Percentiles rank a stretch among this genome's conserved stretches.
Evolutionary conservation across 2,888 invertebrate genomes (phyloP).

Genomic region (Cephalotes varians): DNA sequence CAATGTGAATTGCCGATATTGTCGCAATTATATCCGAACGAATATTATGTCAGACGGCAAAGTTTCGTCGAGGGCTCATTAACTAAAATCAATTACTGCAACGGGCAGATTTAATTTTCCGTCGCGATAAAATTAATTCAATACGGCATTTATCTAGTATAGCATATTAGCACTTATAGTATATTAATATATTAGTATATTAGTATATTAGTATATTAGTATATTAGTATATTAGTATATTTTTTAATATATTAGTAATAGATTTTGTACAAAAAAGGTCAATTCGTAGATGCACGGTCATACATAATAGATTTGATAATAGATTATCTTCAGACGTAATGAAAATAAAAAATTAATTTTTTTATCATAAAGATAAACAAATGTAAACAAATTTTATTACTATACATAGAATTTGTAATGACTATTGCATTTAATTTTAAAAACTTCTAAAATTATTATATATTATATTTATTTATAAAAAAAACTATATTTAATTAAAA

Average conservation of each 20-base stretch:
- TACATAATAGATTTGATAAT: too few species aligned
- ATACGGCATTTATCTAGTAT: background rate
- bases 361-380: background rate
- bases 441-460: slow-evolving; percentile 3
- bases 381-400: background rate
- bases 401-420: background rate
- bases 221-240: too few species aligned
- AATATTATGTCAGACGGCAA: slow-evolving; percentile 39
- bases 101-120: slow-evolving; percentile 46
- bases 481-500: slow-evolving; percentile 7
- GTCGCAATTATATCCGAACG: slow-evolving; percentile 14
- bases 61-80: slow-evolving; percentile 40
- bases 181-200: too few species aligned
- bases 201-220: too few species aligned
- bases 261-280: background rate
- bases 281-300: background rate
- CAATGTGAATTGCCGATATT: slow-evolving; percentile 14
- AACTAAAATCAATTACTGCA: slow-evolving; percentile 51
- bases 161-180: slow-evolving; percentile 3
- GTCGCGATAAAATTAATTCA: slow-evolving; percentile 37
- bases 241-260: too few species aligned
- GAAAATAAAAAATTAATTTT: background rate
- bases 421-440: background rate
- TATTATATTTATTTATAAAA: background rate
- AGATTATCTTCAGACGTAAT: background rate